Evolutionary conservation across 2,888 invertebrate species (phyloP).

Genomic region (Drosophila bunnanda): DNA sequence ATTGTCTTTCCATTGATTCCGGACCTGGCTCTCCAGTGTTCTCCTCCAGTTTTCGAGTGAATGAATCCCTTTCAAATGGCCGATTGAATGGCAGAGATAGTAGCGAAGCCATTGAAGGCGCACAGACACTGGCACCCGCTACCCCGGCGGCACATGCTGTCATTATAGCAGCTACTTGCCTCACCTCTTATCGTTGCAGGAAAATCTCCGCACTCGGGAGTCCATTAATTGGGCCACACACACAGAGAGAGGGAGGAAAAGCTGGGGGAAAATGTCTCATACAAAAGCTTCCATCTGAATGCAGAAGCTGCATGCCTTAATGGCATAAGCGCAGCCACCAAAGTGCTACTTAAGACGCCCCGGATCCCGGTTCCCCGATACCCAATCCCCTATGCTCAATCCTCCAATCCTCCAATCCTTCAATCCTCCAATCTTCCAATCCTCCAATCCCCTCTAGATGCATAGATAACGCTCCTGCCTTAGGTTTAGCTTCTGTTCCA

Average conservation of each 20-base stretch:
- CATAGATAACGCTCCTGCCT: slow-evolving; percentile 60
- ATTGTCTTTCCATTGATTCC: slow-evolving; percentile 25
- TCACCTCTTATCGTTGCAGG: slow-evolving; percentile 34
- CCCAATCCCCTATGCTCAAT: neutral
- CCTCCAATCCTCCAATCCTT: neutral
- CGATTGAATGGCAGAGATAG: slow-evolving; percentile 40
- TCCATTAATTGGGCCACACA: slow-evolving; percentile 72
- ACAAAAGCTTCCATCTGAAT: slow-evolving; percentile 64
- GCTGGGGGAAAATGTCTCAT: slow-evolving; percentile 34
- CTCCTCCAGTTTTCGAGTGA: slow-evolving; percentile 16
- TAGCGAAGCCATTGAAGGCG: slow-evolving; percentile 23
- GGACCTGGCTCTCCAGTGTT: neutral
- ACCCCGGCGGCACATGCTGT: slow-evolving; percentile 29
- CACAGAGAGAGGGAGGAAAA: slow-evolving; percentile 1
- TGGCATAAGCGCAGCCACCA: slow-evolving; percentile 65
- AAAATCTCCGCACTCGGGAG: slow-evolving; percentile 37
- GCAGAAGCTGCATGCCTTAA: slow-evolving; percentile 56
- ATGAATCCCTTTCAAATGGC: slow-evolving; percentile 29
- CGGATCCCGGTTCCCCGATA: slow-evolving; percentile 14
- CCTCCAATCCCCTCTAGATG: slow-evolving; percentile 46
- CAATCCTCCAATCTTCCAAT: neutral
- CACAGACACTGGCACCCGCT: slow-evolving; percentile 1
- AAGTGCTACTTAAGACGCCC: slow-evolving; percentile 74
- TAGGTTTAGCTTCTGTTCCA: slow-evolving; percentile 5
- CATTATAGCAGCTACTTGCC: slow-evolving; percentile 32